Evolutionary conservation across 2,113 vertebrate species (phyloP), one percentile per base, ranked within the genome.

Genomic region (Epinephelus lanceolatus): DNA sequence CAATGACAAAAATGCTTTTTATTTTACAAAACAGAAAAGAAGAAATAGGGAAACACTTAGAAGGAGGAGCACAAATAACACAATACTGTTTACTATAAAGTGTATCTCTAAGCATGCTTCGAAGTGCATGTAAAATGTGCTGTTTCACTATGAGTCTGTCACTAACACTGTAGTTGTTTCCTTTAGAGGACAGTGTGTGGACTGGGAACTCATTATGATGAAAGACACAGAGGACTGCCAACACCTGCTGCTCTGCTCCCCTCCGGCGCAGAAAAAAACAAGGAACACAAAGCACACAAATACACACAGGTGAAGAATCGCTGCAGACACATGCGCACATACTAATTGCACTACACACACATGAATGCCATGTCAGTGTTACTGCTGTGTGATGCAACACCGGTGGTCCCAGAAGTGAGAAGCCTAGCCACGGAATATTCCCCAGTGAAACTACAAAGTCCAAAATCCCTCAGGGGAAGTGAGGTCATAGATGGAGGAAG

Each of bases 151-250:
- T 10, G 3, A 80, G 42, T 37, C 55, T 77, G 84, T 61, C 73
- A 55, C 65, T 74, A 70, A 78, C 30, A 57, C 40, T 59, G 21
- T 68, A 8, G 66, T 61, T 30, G 72, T 89, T 84, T 81, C 65
- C 80, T 86, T 86, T 49, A 55, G 89, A 91, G 86, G 81, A 80
- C 68, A n/a, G 52, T 1, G 67, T 71, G 91, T 3, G 77, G 76
- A 90, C 81, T 89, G 93, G 92, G 92, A 93, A 60, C 90, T 94
- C 88, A 93, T 94, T 93, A 94, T 74, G 67, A 87, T 57, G 78
- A 81, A 88, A 90, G 81, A 80, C 90, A 91, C 88, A 63, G 66
- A 89, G 79, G 86, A 85, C 78, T 65, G 76, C 75, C 76, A 76
- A 67, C 91, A 94, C 91, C 93, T 93, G 94, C 87, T 88, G 65